Evolutionary conservation across 64 coral and sea anemone genomes (phyloP).

Genomic region (Stichodactyla helianthus): DNA sequence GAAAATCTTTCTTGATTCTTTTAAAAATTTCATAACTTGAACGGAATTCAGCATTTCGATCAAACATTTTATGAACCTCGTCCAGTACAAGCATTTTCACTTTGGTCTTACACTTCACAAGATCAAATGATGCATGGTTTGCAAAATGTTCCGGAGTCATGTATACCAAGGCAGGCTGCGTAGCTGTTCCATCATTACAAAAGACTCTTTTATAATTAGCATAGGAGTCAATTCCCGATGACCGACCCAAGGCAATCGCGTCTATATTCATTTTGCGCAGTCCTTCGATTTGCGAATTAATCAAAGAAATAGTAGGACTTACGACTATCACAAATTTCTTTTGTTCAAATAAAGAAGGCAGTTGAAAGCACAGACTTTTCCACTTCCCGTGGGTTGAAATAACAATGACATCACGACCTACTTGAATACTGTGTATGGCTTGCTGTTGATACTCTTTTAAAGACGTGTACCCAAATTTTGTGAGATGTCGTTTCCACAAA

Average conservation of each 20-base stretch:
- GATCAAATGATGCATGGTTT: background rate
- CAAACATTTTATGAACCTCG: slow-evolving; percentile 59
- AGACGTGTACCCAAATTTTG: slow-evolving; percentile 33
- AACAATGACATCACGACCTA: slow-evolving; percentile 18
- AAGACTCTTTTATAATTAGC: background rate
- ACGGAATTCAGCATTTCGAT: slow-evolving; percentile 41
- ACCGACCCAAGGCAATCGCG: slow-evolving; percentile 15
- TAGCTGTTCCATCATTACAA: background rate
- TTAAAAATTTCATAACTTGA: slow-evolving; percentile 25
- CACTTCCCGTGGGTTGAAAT: slow-evolving; percentile 38
- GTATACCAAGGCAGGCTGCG: slow-evolving; percentile 20
- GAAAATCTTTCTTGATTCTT: slow-evolving; percentile 26
- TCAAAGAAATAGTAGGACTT: slow-evolving; percentile 48
- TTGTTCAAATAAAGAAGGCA: slow-evolving; percentile 55
- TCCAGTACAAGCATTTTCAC: slow-evolving; percentile 51
- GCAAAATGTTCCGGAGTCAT: slow-evolving; percentile 44
- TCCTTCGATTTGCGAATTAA: slow-evolving; percentile 36
- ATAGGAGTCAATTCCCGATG: background rate
- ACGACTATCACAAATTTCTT: slow-evolving; percentile 10
- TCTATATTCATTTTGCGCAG: background rate
- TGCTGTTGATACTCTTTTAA: slow-evolving; percentile 46
- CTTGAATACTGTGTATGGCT: slow-evolving; percentile 41
- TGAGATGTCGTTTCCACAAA: slow-evolving; percentile 48
- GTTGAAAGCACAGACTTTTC: slow-evolving; percentile 52
- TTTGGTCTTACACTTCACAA: background rate